phyloP scores from a whole-genome alignment of 1,140 invertebrate species.

The Drosophila pachea region DNA sequence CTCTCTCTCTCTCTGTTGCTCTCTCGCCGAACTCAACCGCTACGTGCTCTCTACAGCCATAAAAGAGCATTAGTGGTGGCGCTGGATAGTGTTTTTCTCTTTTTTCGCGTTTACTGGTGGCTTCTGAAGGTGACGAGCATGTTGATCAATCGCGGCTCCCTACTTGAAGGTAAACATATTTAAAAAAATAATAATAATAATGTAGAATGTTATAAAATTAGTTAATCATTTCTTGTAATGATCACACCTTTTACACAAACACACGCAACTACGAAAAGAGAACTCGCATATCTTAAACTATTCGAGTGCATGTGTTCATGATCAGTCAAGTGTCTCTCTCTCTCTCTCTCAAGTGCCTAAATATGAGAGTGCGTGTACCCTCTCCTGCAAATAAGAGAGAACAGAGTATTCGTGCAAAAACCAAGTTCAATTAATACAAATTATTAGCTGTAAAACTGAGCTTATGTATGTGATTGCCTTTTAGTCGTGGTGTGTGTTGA shows the following conservation, averaged over 20 bases:
- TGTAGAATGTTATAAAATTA: slow-evolving; percentile 11
- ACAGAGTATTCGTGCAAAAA: neutral
- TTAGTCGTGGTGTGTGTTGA: neutral
- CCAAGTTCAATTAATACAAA: slow-evolving; percentile 37
- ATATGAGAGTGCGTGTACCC: neutral
- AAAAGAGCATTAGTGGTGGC: slow-evolving; percentile 45
- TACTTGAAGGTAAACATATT: slow-evolving; percentile 62
- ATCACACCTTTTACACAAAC: neutral
- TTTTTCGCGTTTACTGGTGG: slow-evolving; percentile 63
- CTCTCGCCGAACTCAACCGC: slow-evolving; percentile 4
- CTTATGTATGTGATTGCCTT: too few relatives aligned
- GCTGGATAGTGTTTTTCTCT: slow-evolving; percentile 60
- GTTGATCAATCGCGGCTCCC: slow-evolving; percentile 68
- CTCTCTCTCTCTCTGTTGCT: neutral
- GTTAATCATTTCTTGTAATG: slow-evolving; percentile 14
- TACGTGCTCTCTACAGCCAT: slow-evolving; percentile 4
- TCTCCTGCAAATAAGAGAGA: slow-evolving; percentile 6
- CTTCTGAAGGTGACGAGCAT: slow-evolving; percentile 59
- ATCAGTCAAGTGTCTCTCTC: neutral
- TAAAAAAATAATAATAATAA: slow-evolving; percentile 4
- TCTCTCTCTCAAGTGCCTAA: neutral
- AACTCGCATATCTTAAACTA: slow-evolving; percentile 10
- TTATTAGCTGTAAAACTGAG: slow-evolving; percentile 8
- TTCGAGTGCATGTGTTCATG: slow-evolving; percentile 2
- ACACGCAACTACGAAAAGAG: neutral